Evolutionary conservation across 2,113 vertebrate species (phyloP).

Genomic region (Petaurus breviceps): DNA sequence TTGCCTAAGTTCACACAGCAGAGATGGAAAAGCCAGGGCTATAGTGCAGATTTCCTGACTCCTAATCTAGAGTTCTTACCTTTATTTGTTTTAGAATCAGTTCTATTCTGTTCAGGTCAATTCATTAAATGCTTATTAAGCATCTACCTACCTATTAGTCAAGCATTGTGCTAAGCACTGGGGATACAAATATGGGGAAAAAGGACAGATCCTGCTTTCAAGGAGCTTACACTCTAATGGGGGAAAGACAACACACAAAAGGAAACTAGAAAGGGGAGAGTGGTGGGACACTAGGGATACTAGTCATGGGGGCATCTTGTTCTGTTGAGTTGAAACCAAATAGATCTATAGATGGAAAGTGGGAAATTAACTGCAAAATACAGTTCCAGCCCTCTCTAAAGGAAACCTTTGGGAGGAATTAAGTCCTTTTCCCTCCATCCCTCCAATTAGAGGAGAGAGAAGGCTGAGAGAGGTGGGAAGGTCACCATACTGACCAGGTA

Average conservation of each 20-base stretch:
- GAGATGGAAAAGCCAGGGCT: not conserved
- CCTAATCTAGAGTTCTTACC: not conserved
- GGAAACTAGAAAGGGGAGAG: not conserved
- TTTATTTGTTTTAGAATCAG: not conserved
- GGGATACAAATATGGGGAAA: not conserved
- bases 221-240: not conserved
- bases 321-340: not conserved
- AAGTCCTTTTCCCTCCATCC: not conserved
- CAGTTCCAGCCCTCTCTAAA: not conserved
- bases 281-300: not conserved
- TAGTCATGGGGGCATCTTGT: not conserved
- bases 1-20: not conserved
- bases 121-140: not conserved
- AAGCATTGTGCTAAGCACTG: not conserved
- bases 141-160: not conserved
- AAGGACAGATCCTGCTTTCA: not conserved
- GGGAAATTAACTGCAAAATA: not conserved
- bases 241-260: not conserved
- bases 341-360: not conserved
- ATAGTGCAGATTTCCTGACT: not conserved
- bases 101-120: not conserved
- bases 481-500: not conserved
- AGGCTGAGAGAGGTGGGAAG: not conserved
- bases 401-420: not conserved
- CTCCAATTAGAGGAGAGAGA: not conserved